Conservation (phyloP, 2,888 invertebrate species). For the Drosophila neonasuta region DNA sequence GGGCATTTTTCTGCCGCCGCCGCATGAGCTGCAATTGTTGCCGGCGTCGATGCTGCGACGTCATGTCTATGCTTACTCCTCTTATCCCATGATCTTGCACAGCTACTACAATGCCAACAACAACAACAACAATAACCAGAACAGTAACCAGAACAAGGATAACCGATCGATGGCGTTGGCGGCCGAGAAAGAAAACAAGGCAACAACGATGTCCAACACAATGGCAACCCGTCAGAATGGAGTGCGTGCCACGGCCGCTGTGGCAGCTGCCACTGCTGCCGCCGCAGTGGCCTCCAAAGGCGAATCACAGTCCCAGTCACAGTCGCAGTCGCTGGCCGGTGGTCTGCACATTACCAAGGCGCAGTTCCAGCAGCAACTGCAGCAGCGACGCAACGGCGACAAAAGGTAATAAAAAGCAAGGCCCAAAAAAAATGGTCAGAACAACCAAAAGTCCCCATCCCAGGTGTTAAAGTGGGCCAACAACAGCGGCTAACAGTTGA, state of each 20-base stretch:
- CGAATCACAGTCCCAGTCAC: slow-evolving; percentile 44
- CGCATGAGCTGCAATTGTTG: slow-evolving; percentile 83
- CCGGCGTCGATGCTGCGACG: slow-evolving; percentile 74
- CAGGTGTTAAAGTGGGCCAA: slow-evolving; percentile 30
- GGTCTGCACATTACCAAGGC: slow-evolving; percentile 74
- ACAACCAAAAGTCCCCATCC: not conserved
- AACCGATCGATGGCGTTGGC: slow-evolving; percentile 18
- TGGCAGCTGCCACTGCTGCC: slow-evolving; percentile 64
- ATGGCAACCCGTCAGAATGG: slow-evolving; percentile 59
- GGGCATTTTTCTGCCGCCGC: slow-evolving; percentile 90
- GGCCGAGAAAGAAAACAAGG: slow-evolving; percentile 48
- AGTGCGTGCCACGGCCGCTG: slow-evolving; percentile 69
- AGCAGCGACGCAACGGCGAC: slow-evolving; percentile 65
- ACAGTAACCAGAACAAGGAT: slow-evolving; percentile 40
- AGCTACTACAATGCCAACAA: slow-evolving; percentile 58
- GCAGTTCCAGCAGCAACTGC: slow-evolving; percentile 77
- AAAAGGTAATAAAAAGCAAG: slow-evolving; percentile 73
- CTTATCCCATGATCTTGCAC: slow-evolving; percentile 83
- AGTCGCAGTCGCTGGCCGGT: slow-evolving; percentile 55
- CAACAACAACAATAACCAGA: slow-evolving; percentile 30
- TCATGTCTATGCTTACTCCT: slow-evolving; percentile 86
- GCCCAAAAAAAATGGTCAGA: not conserved
- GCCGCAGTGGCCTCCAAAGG: slow-evolving; percentile 43
- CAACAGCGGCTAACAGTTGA: slow-evolving; percentile 44
- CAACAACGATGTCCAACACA: not conserved